Evolutionary conservation across 2,113 vertebrate genomes (phyloP).

Genomic region (Telmatochromis sp.): DNA sequence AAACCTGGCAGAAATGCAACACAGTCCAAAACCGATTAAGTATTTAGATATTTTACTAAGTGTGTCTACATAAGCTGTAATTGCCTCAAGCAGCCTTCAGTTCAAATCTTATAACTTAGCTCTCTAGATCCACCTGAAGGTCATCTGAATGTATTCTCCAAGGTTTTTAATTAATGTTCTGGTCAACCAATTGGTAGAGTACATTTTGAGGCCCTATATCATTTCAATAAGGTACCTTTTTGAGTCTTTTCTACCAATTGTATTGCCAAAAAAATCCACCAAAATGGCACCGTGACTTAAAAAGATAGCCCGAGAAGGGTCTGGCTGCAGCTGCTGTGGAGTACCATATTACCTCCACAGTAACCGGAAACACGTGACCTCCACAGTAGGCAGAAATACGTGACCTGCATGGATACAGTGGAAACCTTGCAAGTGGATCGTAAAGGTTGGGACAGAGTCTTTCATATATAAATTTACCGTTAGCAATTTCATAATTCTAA

Average conservation of each 20-base stretch:
- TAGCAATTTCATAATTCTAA: neutral
- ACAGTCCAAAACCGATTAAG: neutral
- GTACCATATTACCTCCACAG: neutral
- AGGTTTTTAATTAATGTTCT: neutral
- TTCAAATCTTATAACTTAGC: neutral
- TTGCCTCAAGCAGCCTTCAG: neutral
- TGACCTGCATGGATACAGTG: neutral
- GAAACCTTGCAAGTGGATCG: neutral
- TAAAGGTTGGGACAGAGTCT: neutral
- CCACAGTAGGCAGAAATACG: neutral
- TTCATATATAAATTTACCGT: neutral
- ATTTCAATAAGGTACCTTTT: neutral
- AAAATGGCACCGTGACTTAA: neutral
- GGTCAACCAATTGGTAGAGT: neutral
- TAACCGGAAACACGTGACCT: neutral
- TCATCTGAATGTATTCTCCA: neutral
- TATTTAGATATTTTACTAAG: neutral
- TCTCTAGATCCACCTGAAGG: neutral
- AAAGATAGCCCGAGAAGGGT: neutral
- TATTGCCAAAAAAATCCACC: neutral
- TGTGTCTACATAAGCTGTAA: neutral
- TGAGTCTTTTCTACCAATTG: neutral
- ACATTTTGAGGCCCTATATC: neutral
- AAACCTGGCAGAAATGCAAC: neutral
- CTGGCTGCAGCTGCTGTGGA: neutral